Conservation (phyloP, 2,888 invertebrate species). For the Linnaemya vulpina region DNA sequence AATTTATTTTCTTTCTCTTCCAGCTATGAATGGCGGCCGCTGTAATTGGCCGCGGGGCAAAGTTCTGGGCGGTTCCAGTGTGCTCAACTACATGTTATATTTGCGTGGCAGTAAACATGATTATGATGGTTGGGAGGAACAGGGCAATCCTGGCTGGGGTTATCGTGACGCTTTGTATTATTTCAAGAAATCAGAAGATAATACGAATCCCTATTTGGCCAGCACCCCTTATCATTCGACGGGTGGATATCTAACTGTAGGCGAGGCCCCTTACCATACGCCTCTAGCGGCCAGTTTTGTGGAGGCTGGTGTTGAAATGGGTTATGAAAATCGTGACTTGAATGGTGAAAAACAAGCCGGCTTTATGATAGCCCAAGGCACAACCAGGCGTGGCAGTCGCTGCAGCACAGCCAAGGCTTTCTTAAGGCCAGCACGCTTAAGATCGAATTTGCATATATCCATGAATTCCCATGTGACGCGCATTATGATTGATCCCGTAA, state of each 20-base stretch:
- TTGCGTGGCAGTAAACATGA: constrained; percentile 94
- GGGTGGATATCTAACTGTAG: constrained; percentile 92
- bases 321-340: constrained; percentile 93
- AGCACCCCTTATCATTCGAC: constrained; percentile 90
- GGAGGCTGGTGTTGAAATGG: constrained; percentile 91
- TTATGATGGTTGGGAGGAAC: constrained; percentile 94
- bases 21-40: constrained; percentile 92
- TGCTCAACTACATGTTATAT: constrained; percentile 96
- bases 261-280: constrained; percentile 94
- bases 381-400: constrained; percentile 89
- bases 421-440: constrained; percentile 89
- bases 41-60: constrained; percentile 97
- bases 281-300: constrained; percentile 92
- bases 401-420: constrained; percentile 96
- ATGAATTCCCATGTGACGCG: constrained; percentile 92
- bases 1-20: constrained; percentile 10
- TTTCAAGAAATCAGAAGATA: constrained; percentile 96
- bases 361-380: constrained; percentile 94
- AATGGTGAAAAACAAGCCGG: constrained; percentile 94
- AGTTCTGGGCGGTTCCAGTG: constrained; percentile 94
- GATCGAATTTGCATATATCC: constrained; percentile 92
- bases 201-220: constrained; percentile 91
- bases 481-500: constrained; percentile 88
- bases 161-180: constrained; percentile 91
- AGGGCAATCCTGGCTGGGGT: constrained; percentile 95